Base-by-base conservation (phyloP, 1,140 invertebrate species). In the Drosophila obscura region DNA sequence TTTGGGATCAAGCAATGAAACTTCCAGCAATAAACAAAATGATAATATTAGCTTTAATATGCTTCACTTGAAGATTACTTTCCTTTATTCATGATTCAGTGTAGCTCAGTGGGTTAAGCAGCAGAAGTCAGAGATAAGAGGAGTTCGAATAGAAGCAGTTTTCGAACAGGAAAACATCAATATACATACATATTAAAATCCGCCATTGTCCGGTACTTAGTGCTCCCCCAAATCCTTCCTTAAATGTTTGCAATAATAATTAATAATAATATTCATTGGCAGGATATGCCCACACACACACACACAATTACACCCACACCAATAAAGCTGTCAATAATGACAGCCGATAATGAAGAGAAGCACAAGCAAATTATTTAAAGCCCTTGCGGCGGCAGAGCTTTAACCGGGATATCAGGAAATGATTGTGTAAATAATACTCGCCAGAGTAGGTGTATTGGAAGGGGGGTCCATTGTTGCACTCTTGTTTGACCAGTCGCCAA, bases 401-500 rank as follows among this genome's bases (percentile, higher is more conserved):
- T 13, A 68, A 57, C 8, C 9, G 8, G 8, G 8, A 9, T 11
- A 9, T 35, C 35, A 28, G 66, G 39, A 56, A 69, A 58, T 75
- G 51, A 75, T 45, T 60, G n/a, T 52, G 66, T 64, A 58, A 43
- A 58, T 58, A 31, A 9, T 9, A 31, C 8, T 3, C 31, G 8
- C 8, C 31, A 31, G 31, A 31, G 28, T 7, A 28, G 4, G 5
- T 39, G 35, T 4, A 44, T 35, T 11, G 7, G 7, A 19, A 28
- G 16, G 45, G 39, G 24, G 39, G 50, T 26, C 15, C 51, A 48
- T 60, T 69, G 59, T 59, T 62, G 71, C 79, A 74, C 52, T 62
- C 58, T 76, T 79, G 80, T 66, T 78, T 57, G 58, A 64, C 46
- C 60, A 60, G 28, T 26, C 55, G 43, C 13, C 19, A 71, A 64